Base-by-base conservation (phyloP, 1,140 invertebrate genomes). In the Nomia melanderi region DNA sequence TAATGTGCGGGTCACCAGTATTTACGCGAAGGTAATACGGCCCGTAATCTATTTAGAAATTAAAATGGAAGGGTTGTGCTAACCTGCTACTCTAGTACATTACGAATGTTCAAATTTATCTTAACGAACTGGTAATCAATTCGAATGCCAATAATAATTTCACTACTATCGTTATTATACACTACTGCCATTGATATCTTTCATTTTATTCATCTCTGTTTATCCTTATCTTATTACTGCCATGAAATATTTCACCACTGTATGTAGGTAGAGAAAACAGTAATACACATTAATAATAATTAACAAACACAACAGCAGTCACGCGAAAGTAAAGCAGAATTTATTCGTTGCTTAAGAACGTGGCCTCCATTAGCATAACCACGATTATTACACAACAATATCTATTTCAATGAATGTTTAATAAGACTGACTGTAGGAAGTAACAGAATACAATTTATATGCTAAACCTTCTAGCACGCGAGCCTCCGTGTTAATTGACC, bases 1-100 rank as follows among this genome's bases (percentile, higher is more conserved):
- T 71, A 71, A 71, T 47, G 39, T 44, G 20, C 36, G 23, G 39
- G 25, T 47, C 29, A n/a, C 20, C 39, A 62, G 20, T 60, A 71
- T 33, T 47, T 33, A 60, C 66, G 5, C 4, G 56, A 8, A 25
- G n/a, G 29, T 71, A 71, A 60, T 20, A 31, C 44, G 12, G 8
- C 3, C 6, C 0, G 0, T 12, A 27, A 59, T 47, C 57, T 47
- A 60, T 27, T 47, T 59, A 23, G 39, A 17, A 47, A 60, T 71
- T 60, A 62, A 25, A 62, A 62, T 23, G 31, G 17, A 36, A 9
- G 29, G 4, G 31, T 6, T 36, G 36, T 20, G 11, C 31, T 57
- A 17, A 31, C 56, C 3, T 14, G n/a, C 9, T 12, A 25, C 6
- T 54, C 27, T 25, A 54, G 25, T 25, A 23, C 23, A 25, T 54